Evolutionary conservation across 2,113 vertebrate species (phyloP).

Genomic region (Entomyzon cyanotis): DNA sequence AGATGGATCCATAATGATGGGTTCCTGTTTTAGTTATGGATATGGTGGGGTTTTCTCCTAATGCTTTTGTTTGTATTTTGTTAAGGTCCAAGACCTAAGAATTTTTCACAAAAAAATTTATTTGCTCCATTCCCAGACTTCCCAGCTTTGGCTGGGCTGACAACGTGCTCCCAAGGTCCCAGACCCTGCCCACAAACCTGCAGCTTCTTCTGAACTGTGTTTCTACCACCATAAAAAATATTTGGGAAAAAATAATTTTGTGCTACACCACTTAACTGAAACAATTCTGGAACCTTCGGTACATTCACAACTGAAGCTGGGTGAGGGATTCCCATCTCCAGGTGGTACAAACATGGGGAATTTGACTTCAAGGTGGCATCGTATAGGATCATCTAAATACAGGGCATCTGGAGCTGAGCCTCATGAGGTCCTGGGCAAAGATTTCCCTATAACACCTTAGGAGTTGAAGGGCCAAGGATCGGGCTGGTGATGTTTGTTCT

Average conservation of each 20-base stretch:
- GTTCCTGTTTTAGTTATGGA: not conserved
- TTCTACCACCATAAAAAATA: not conserved
- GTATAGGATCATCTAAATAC: not conserved
- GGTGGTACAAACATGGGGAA: not conserved
- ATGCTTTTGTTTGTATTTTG: not conserved
- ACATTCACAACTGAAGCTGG: not conserved
- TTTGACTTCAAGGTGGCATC: not conserved
- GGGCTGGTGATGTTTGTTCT: not conserved
- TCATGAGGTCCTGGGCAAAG: not conserved
- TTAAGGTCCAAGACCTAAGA: not conserved
- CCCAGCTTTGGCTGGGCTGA: not conserved
- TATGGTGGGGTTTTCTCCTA: not conserved
- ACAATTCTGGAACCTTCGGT: not conserved
- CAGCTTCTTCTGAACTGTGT: not conserved
- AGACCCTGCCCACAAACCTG: not conserved
- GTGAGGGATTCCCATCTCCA: not conserved
- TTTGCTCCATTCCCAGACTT: not conserved
- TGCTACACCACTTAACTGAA: not conserved
- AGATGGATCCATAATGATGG: not conserved
- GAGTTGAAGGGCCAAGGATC: not conserved
- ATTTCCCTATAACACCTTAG: not conserved
- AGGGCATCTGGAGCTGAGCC: not conserved
- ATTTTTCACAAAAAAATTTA: not conserved
- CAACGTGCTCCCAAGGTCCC: not conserved
- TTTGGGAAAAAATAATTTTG: accelerated